These are phyloP conservation scores for Eira barbara DNA, from an alignment of 2,113 vertebrate genomes.

Conservation along the genomic window DNA sequence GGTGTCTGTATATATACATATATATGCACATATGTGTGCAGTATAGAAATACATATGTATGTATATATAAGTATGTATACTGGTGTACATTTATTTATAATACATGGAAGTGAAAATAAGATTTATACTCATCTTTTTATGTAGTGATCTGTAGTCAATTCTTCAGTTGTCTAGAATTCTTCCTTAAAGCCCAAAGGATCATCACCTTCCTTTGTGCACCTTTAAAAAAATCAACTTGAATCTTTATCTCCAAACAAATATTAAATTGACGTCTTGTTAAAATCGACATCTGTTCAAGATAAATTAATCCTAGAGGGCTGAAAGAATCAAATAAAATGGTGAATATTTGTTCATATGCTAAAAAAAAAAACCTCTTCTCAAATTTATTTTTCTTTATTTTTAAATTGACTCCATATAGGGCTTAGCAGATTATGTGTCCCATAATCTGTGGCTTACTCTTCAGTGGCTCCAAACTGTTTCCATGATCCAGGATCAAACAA, in stretches of 20 bases:
- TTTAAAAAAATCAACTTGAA: not conserved
- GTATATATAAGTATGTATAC: not conserved
- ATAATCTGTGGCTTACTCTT: no score
- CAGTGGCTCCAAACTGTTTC: not conserved
- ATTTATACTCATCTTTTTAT: not conserved
- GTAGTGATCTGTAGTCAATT: not conserved
- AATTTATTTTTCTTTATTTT: not conserved
- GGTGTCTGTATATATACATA: not conserved
- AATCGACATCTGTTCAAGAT: not conserved
- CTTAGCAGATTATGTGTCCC: not conserved
- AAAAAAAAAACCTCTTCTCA: not conserved
- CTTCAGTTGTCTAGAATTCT: not conserved
- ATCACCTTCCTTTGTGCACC: not conserved
- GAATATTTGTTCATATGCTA: not conserved
- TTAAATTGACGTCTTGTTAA: not conserved
- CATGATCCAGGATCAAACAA: not conserved
- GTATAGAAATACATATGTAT: not conserved
- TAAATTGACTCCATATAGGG: not conserved
- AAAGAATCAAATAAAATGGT: not conserved
- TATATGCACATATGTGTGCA: not conserved
- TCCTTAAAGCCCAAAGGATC: not conserved
- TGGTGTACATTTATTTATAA: not conserved
- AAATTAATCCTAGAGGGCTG: not conserved
- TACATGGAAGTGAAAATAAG: not conserved
- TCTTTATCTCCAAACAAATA: not conserved